Evolutionary conservation across 2,888 invertebrate genomes (phyloP).

Genomic region (Actias luna): DNA sequence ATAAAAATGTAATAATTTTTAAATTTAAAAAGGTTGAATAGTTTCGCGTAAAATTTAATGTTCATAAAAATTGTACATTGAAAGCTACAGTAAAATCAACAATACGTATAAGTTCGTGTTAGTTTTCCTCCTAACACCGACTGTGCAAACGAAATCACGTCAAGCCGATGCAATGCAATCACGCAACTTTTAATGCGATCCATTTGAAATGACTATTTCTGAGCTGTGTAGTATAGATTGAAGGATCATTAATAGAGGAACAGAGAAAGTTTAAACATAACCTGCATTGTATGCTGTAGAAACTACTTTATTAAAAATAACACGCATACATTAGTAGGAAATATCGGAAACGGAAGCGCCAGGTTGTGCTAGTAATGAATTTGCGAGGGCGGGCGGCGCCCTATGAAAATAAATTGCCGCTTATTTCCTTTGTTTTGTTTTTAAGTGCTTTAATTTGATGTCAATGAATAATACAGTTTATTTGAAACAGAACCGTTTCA

Average conservation of each 20-base stretch:
- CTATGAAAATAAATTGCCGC: constrained; percentile 68
- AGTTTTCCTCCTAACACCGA: constrained; percentile 67
- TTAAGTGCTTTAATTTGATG: constrained; percentile 62
- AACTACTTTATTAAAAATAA: constrained; percentile 20
- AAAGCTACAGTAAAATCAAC: constrained; percentile 14
- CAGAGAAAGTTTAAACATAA: constrained; percentile 17
- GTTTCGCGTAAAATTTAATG: background rate
- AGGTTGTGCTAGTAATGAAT: constrained; percentile 76
- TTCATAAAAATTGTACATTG: background rate
- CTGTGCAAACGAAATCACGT: constrained; percentile 76
- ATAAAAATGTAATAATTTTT: too few species aligned
- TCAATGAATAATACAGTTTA: constrained; percentile 26
- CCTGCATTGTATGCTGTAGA: constrained; percentile 35
- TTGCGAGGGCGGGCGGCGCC: constrained; percentile 74
- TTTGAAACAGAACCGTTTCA: background rate
- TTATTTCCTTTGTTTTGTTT: constrained; percentile 69
- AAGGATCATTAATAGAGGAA: background rate
- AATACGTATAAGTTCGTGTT: constrained; percentile 67
- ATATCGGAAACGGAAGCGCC: constrained; percentile 74
- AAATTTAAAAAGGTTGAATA: too few species aligned
- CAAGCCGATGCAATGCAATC: constrained; percentile 54
- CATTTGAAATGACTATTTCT: background rate
- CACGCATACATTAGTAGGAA: constrained; percentile 13
- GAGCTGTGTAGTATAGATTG: background rate
- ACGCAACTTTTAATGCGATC: constrained; percentile 27